A percentile compares a stretch with the other conserved stretches of the same genome.
Evolutionary conservation across 1,140 invertebrate species (phyloP).

Genomic region (Tyrophagus putrescentiae): DNA sequence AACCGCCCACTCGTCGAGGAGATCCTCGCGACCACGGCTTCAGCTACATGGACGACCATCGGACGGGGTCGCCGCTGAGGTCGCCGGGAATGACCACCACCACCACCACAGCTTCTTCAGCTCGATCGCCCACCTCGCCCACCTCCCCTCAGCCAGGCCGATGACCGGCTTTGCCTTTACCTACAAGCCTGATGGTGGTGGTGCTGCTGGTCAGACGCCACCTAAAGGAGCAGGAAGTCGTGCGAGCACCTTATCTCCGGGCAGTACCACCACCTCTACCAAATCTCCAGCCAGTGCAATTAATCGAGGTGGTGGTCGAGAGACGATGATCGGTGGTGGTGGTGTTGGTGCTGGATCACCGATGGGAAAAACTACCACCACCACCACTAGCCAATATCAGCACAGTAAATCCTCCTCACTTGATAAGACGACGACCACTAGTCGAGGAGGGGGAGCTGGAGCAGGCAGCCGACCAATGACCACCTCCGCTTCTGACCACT

Average conservation of each 20-base stretch:
- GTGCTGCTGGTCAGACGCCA: neutral
- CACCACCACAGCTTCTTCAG: neutral
- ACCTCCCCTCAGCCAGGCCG: neutral
- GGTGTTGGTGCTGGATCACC: neutral
- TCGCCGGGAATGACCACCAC: neutral
- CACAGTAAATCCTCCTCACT: neutral
- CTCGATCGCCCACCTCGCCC: neutral
- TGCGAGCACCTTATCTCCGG: neutral
- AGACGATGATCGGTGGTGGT: no score
- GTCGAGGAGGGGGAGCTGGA: neutral
- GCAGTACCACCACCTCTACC: neutral
- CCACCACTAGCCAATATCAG: neutral
- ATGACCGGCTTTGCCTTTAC: conserved; percentile 28
- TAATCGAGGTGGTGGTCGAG: no score
- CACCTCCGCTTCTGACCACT: neutral
- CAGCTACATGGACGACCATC: conserved; percentile 24
- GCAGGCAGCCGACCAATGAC: neutral
- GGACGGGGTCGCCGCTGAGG: neutral
- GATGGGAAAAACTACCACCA: neutral
- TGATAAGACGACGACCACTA: neutral
- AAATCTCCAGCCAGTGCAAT: no score
- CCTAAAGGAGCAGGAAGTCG: neutral
- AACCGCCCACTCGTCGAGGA: conserved; percentile 7
- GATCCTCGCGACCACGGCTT: conserved; percentile 26
- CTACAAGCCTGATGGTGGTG: conserved; percentile 24